Evolutionary conservation across 2,113 vertebrate genomes (phyloP), one percentile per base, ranked within the genome.

Genomic region (Polyodon spathula): DNA sequence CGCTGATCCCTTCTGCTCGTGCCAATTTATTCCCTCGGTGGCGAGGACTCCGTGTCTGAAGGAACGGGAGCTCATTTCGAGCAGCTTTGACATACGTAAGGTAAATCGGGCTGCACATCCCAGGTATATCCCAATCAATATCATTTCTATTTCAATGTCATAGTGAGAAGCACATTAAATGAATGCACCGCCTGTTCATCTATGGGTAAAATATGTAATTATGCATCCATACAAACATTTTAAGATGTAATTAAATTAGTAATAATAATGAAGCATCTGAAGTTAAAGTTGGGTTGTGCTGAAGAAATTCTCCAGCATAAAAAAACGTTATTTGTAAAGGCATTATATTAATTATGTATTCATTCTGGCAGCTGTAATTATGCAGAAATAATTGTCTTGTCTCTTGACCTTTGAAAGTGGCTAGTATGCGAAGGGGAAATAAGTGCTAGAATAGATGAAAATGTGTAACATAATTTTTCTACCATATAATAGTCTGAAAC

Each of bases 241-340:
- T 52, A 60, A 68, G 61, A 66, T 77, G 61, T 76, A 78, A 78
- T 77, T 70, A 75, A 73, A 75, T 78, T 80, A 82, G 69, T 68
- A 72, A 59, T 40, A 40, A 60, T 69, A 56, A 75, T 61, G 62
- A 68, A 72, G 48, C 48, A 50, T 63, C 52, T 59, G 69, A 63
- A 77, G 65, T 75, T 70, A 65, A 17, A 60, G 39, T 38, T 70
- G 56, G 61, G 61, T 58, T 74, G 56, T 58, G 43, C 72, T 61
- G 64, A 75, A 63, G 69, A 71, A 58, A 79, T 73, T 76, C 78
- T 72, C 64, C 60, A 16, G 54, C 61, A 72, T 12, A 55, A 27
- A 37, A 37, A 38, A 55, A 12, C 16, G 4, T 9, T 4, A 61
- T 77, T 54, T 66, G 65, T 55, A 71, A 65, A 69, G 63, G 61